Evolutionary conservation across 2,797 vertebrate genomes (phyloP).

Genomic region (Pelodytes ibericus): DNA sequence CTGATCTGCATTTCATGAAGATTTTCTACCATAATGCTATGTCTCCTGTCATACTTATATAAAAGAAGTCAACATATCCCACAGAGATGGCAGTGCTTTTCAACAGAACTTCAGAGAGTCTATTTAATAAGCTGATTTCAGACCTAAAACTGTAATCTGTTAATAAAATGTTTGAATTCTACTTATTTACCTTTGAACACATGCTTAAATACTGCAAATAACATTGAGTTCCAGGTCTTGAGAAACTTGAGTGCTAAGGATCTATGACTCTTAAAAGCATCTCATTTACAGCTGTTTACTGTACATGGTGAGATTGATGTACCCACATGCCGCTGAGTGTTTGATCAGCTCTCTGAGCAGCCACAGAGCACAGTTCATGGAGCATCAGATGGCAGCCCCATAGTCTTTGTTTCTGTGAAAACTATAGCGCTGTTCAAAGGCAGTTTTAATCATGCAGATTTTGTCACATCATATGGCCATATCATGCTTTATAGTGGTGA

Average conservation of each 20-base stretch:
- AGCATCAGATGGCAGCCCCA: too few species aligned
- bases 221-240: neutral
- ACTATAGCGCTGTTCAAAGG: too few species aligned
- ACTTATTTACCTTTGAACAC: neutral
- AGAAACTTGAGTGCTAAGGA: neutral
- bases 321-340: too few species aligned
- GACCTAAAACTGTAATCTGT: neutral
- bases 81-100: neutral
- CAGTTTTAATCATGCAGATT: too few species aligned
- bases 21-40: neutral
- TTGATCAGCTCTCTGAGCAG: too few species aligned
- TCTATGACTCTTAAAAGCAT: neutral
- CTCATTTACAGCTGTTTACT: too few species aligned
- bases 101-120: neutral
- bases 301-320: too few species aligned
- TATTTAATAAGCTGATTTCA: neutral
- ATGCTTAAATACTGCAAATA: neutral
- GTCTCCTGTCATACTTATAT: neutral
- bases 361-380: too few species aligned
- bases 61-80: neutral
- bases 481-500: too few species aligned
- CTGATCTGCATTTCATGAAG: neutral
- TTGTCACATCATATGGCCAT: too few species aligned
- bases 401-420: too few species aligned
- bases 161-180: neutral